These are phyloP conservation scores for Lepilemur ruficaudatus DNA, from an alignment of 2,797 vertebrate genomes.

Conservation along the genomic window DNA sequence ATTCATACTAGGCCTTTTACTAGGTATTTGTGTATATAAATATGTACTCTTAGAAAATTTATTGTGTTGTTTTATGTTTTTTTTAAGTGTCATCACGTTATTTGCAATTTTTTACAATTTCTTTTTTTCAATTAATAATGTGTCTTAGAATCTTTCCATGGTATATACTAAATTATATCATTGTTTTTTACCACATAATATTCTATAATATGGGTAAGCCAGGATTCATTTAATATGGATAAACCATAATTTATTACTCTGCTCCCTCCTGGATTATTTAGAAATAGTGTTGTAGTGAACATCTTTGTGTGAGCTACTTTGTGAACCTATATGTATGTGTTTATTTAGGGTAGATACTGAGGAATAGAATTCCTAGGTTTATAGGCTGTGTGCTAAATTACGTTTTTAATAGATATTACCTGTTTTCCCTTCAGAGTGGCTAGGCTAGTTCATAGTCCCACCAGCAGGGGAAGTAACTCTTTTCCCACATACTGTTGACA, in stretches of 20 bases:
- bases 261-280: neutral
- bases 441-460: neutral
- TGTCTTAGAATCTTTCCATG: neutral
- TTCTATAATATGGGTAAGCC: neutral
- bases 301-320: neutral
- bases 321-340: neutral
- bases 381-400: neutral
- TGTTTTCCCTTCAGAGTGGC: neutral
- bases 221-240: neutral
- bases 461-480: neutral
- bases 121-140: neutral
- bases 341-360: neutral
- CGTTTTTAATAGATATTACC: neutral
- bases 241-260: neutral
- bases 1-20: neutral
- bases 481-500: neutral
- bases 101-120: neutral
- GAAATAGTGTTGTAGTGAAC: neutral
- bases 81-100: neutral
- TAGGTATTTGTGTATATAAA: neutral
- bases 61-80: neutral
- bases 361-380: neutral
- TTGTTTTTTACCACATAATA: constrained; percentile 1
- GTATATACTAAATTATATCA: neutral
- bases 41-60: neutral